phyloP scores from a whole-genome alignment of 2,888 invertebrate genomes.

The Nymphalis c-album region DNA sequence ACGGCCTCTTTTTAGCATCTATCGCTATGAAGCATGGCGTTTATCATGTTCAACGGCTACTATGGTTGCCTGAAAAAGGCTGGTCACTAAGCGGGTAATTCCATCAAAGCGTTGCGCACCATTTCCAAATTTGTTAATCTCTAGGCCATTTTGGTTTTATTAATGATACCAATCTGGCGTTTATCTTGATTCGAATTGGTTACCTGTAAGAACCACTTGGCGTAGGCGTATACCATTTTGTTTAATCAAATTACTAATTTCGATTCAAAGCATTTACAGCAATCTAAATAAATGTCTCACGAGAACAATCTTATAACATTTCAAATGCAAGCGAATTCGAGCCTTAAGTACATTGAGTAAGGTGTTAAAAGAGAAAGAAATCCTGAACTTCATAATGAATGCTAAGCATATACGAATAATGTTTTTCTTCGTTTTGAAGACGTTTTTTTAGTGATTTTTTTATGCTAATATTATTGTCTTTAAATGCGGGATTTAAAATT shows the following conservation, averaged over 20 bases:
- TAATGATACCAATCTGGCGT: too few relatives aligned
- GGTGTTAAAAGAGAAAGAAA: background rate
- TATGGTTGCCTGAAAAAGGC: too few relatives aligned
- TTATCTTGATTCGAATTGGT: too few relatives aligned
- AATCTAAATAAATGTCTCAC: constrained; percentile 11
- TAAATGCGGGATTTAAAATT: background rate
- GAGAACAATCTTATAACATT: background rate
- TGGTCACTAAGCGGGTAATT: too few relatives aligned
- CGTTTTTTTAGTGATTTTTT: background rate
- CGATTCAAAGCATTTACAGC: constrained; percentile 8
- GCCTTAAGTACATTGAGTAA: background rate
- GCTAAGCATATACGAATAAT: background rate
- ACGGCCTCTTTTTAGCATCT: too few relatives aligned
- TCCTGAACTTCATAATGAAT: background rate
- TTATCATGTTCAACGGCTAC: too few relatives aligned
- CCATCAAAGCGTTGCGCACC: too few relatives aligned
- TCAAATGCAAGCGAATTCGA: constrained; percentile 1
- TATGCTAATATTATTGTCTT: background rate
- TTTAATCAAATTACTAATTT: background rate
- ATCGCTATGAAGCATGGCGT: too few relatives aligned
- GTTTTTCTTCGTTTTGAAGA: background rate
- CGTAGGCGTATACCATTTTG: background rate
- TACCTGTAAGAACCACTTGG: too few relatives aligned
- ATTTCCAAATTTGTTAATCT: too few relatives aligned
- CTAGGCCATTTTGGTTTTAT: too few relatives aligned